Conservation (phyloP, 2,888 invertebrate genomes). For the Lottia scabra region DNA sequence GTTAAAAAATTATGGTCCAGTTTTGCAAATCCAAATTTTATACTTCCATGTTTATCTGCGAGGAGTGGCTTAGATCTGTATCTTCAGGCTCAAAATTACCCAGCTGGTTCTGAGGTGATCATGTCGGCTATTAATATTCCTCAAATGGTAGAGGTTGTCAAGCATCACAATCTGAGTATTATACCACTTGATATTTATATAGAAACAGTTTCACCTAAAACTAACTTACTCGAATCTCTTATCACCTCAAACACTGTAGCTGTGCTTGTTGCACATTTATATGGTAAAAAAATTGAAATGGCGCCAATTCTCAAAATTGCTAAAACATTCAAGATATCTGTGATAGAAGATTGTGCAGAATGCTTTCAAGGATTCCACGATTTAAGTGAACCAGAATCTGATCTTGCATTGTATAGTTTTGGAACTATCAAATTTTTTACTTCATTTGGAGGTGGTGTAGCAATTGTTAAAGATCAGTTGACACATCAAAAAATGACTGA, state of each 20-base stretch:
- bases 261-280: constrained; percentile 66
- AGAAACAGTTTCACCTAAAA: constrained; percentile 63
- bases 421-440: constrained; percentile 68
- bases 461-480: constrained; percentile 57
- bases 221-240: constrained; percentile 56
- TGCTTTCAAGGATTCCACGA: constrained; percentile 63
- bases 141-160: constrained; percentile 62
- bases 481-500: constrained; percentile 54
- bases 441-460: constrained; percentile 67
- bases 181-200: constrained; percentile 65
- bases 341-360: constrained; percentile 69
- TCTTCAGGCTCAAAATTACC: constrained; percentile 59
- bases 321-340: constrained; percentile 45
- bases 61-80: constrained; percentile 63
- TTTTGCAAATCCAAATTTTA: constrained; percentile 44
- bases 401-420: constrained; percentile 68
- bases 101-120: constrained; percentile 67
- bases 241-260: constrained; percentile 65
- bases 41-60: constrained; percentile 60
- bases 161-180: constrained; percentile 60
- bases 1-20: constrained; percentile 48
- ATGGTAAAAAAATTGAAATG: constrained; percentile 63
- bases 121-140: constrained; percentile 70
- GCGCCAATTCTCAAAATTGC: constrained; percentile 59
- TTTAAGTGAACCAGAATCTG: constrained; percentile 63